Base-by-base conservation (phyloP, 2,113 vertebrate species). In the Trachemys scripta region DNA sequence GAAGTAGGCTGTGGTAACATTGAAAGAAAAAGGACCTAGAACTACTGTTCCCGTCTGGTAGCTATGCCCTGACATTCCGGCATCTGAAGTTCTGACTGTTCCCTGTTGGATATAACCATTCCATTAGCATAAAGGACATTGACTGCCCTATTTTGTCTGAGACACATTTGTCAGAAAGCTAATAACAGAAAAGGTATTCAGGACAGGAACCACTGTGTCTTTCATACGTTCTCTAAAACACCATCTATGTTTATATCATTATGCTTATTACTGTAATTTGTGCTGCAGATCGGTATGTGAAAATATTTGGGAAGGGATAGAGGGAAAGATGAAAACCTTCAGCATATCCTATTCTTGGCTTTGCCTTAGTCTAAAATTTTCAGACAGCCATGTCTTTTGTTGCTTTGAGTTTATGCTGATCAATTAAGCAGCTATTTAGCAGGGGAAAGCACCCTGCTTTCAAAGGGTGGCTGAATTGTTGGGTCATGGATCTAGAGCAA, bases 91-190 rank as follows among this genome's bases (percentile, higher is more conserved):
- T 83, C 85, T 83, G 47, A 53, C 59, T 62, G 53, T 62, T 53
- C 54, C 22, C 82, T 78, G 57, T 88, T 84, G 80, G 54, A 78
- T 83, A 45, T 54, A 29, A 38, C 80, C 56, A 79, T 88, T 53
- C 69, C 59, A 88, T 92, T 92, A 88, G 54, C 53, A n/a, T 50
- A 65, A 45, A 80, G 56, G 81, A 88, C 80, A 87, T 53, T 82
- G 85, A 45, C 53, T 87, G 47, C 62, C 91, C 85, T 92, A 53
- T 53, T 45, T 88, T 69, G 75, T 62, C 50, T 62, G 79, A 92
- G 50, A 78, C 27, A 82, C 65, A 59, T 92, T 92, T 88, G 69
- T 88, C 80, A 88, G 80, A 79, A 92, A 92, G 57, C 80, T 84
- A 92, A 84, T 49, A 88, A 54, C 72, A 88, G 17, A 62, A 69